Evolutionary conservation across 1,140 invertebrate species (phyloP), one percentile per base, ranked within the genome.

Genomic region (Lucilia cuprina): DNA sequence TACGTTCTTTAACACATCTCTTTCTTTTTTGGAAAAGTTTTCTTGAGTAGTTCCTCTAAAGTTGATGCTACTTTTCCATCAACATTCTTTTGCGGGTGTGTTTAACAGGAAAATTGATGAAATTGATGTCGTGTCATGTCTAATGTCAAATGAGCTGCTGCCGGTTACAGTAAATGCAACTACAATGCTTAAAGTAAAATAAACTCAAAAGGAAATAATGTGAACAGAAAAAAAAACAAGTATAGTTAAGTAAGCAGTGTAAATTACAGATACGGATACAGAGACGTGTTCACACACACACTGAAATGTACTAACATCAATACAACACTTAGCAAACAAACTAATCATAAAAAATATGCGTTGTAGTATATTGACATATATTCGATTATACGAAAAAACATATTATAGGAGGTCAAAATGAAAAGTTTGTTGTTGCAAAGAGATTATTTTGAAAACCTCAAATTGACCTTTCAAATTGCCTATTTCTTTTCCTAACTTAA

Each of bases 71-170:
- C 7, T 41, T 41, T 41, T 41, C 41, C 10, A 41, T 41, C 10
- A 2, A 10, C 8, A 21, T 70, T 70, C 7, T 70, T 19, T 70
- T 80, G 77, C 77, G 41, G 77, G 41, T 80, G n/a, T 80, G 77
- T 80, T 80, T 25, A 50, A 80, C 77, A 80, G 77, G 77, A 80
- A 80, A 80, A 80, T 80, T 49, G 77, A 80, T 80, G 77, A 74
- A 83, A 83, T 83, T 83, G 82, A 83, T 83, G 82, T 83, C 82
- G 65, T 83, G 82, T 83, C 82, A 47, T 83, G 82, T 83, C 50
- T 83, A 65, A 83, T 83, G 82, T 65, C 82, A 83, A 83, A 83
- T 83, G 82, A 65, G 82, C 82, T 83, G 82, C 82, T 74, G 65
- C 82, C 82, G 82, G 55, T 83, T 35, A 83, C 82, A 21, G 25